Evolutionary conservation across 2,888 invertebrate species (phyloP), one percentile per base, ranked within the genome.

Genomic region (Strigamia crassipes): DNA sequence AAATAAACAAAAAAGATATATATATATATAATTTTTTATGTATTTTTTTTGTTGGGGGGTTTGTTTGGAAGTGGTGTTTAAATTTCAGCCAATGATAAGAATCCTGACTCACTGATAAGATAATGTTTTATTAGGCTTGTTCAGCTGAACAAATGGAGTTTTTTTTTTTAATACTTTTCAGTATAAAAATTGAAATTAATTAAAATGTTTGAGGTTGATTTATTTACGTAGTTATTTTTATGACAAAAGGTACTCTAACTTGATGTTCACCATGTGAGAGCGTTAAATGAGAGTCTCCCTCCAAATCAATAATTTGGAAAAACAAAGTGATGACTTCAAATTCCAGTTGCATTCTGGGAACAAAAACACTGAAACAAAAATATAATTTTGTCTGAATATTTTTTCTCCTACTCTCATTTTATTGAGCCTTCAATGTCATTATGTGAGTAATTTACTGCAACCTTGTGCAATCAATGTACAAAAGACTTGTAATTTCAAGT

Each of bases 281-380:
- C 38, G 27, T 61, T 31, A 38, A 81, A 81, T 77, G 81, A 81
- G 73, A 81, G 81, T 38, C 34, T 81, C 73, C 23, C 73, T 77
- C 5, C 38, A 23, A 81, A 81, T 81, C 81, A 81, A 81, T 81
- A 81, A 81, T 41, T 38, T 18, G 21, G 81, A 73, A 77, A 81
- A 81, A 81, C 77, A 81, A 81, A 81, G 77, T 81, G 77, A 81
- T 81, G 81, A 81, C 38, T 81, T 66, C 31, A 80, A 51, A 46
- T 51, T 51, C 21, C 10, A 18, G 23, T 18, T 56, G 80, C 1
- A 80, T 80, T 80, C 61, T 80, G 80, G 80, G 80, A 56, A 13
- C 15, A 27, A 23, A 66, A 66, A 66, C 61, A 66, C 6, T n/a
- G 21, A 66, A 23, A 21, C 10, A 66, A 66, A 66, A 66, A 66